phyloP scores from a whole-genome alignment of 2,888 invertebrate genomes.

The Rhagophthalmus giganteus region DNA sequence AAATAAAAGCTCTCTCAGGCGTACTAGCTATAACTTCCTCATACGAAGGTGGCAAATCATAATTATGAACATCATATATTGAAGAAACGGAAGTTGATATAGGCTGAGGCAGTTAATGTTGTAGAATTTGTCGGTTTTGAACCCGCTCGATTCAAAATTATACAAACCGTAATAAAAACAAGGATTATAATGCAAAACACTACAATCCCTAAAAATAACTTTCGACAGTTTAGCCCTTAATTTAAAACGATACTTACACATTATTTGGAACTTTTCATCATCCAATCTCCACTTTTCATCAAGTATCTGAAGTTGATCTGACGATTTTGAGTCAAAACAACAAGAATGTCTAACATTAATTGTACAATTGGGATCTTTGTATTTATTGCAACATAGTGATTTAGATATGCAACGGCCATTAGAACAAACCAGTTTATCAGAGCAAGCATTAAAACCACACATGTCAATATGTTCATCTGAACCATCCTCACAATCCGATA shows the following conservation, averaged over 20 bases:
- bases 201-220: not conserved
- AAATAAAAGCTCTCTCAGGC: not conserved
- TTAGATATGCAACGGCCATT: conserved; percentile 1
- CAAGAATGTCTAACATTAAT: not conserved
- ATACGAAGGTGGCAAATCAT: not conserved
- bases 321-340: not conserved
- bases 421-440: not conserved
- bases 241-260: not conserved
- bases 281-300: not conserved
- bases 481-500: not conserved
- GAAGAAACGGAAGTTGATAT: too few species aligned
- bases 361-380: not conserved
- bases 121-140: not conserved
- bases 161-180: not conserved
- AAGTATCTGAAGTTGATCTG: too few species aligned
- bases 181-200: not conserved
- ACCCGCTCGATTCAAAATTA: not conserved
- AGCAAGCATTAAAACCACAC: not conserved
- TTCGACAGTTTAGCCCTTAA: not conserved
- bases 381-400: conserved; percentile 1
- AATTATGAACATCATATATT: too few species aligned
- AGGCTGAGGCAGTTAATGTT: too few species aligned
- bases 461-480: not conserved
- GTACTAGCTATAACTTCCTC: not conserved
- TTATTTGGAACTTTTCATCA: not conserved